Evolutionary conservation across 2,113 vertebrate species (phyloP).

Genomic region (Chamaetylas fuelleborni): DNA sequence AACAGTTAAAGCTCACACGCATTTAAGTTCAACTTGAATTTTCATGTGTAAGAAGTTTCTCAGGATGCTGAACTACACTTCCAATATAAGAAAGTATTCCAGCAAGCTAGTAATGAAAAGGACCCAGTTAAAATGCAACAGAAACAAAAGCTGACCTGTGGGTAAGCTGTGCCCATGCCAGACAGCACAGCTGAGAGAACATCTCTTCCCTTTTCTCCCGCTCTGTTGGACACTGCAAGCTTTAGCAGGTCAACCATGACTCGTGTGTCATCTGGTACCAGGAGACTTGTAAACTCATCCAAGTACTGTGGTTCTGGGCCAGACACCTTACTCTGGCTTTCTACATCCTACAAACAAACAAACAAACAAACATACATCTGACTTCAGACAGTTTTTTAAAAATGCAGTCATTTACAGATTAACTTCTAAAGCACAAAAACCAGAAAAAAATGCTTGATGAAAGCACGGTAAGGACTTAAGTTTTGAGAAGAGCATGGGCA

Average conservation of each 20-base stretch:
- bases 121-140: neutral
- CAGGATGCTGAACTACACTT: neutral
- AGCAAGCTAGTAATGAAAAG: neutral
- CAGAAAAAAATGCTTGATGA: neutral
- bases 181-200: conserved; percentile 95
- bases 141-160: conserved; percentile 81
- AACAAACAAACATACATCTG: neutral
- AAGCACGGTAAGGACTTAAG: neutral
- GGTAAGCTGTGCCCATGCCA: conserved; percentile 95
- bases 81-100: neutral
- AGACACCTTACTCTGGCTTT: conserved; percentile 88
- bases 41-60: neutral
- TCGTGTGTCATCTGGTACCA: conserved; percentile 91
- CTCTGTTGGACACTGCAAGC: conserved; percentile 89
- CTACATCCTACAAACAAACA: conserved; percentile 85
- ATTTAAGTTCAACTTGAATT: neutral
- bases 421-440: neutral
- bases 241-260: conserved; percentile 96
- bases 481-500: neutral
- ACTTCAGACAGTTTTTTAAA: neutral
- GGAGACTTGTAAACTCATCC: conserved; percentile 93
- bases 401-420: neutral
- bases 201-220: conserved; percentile 90
- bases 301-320: conserved; percentile 93
- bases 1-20: neutral